Percentiles rank a stretch among this genome's conserved stretches.
phyloP scores from a whole-genome alignment of 2,113 vertebrate genomes.

The Gymnorhina tibicen region DNA sequence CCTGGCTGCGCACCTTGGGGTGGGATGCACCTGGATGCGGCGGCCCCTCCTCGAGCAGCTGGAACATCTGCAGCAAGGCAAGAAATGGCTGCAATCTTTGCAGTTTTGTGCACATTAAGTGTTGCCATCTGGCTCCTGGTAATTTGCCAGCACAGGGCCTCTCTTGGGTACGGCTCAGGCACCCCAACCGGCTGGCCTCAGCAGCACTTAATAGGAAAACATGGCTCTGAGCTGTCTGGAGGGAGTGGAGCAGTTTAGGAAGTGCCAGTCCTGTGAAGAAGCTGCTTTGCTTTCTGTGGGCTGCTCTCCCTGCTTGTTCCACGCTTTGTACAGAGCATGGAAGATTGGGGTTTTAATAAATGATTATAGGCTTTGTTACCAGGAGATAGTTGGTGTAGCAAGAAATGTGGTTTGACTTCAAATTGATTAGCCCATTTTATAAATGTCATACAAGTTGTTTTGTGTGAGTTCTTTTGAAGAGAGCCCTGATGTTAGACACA shows the following conservation, averaged over 20 bases:
- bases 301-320: conserved; percentile 34
- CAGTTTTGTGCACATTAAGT: conserved; percentile 23
- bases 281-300: conserved; percentile 25
- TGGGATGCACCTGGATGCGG: neutral
- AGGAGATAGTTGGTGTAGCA: conserved; percentile 70
- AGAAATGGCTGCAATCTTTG: conserved; percentile 1
- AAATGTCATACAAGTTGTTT: conserved; percentile 75
- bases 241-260: conserved; percentile 32
- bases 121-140: conserved; percentile 54
- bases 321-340: conserved; percentile 4
- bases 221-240: conserved; percentile 6
- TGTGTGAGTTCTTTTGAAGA: conserved; percentile 70
- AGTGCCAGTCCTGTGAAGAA: conserved; percentile 13
- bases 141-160: conserved; percentile 21
- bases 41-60: neutral
- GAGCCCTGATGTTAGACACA: conserved; percentile 66
- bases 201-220: neutral
- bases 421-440: conserved; percentile 78
- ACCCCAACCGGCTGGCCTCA: neutral
- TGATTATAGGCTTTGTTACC: conserved; percentile 73
- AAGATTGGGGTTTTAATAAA: conserved; percentile 76
- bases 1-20: neutral
- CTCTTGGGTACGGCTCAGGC: neutral
- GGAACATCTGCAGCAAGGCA: conserved; percentile 32
- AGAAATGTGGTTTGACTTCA: conserved; percentile 76